A percentile compares a stretch with the other conserved stretches of the same genome.
Conservation (phyloP, 1,140 invertebrate species). For the Dendroctonus ponderosae region DNA sequence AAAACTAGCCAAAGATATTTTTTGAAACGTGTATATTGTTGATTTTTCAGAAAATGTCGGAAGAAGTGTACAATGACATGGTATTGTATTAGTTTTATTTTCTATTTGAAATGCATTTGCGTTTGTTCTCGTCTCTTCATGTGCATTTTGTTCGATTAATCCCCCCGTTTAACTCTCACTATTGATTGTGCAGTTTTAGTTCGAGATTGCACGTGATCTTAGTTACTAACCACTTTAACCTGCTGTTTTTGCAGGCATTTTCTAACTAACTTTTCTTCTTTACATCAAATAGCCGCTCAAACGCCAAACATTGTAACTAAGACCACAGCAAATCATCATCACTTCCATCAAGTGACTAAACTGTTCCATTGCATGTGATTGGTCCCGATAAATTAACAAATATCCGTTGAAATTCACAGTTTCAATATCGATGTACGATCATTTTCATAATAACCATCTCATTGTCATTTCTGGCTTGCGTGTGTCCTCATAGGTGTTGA, state of each 20-base stretch:
- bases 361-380: too few relatives aligned
- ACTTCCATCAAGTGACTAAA: too few relatives aligned
- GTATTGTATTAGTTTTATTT: constrained; percentile 63
- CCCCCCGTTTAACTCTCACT: not conserved
- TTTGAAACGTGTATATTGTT: constrained; percentile 30
- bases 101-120: constrained; percentile 30
- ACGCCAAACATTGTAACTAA: too few relatives aligned
- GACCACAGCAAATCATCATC: too few relatives aligned
- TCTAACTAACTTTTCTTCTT: too few relatives aligned
- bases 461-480: constrained; percentile 32
- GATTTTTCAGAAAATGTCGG: constrained; percentile 70
- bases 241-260: too few relatives aligned
- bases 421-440: not conserved
- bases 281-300: too few relatives aligned
- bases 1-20: constrained; percentile 21
- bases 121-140: constrained; percentile 23
- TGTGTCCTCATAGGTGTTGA: constrained; percentile 15
- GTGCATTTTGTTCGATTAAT: not conserved
- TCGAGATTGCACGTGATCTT: too few relatives aligned
- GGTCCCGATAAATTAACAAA: too few relatives aligned
- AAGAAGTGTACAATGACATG: constrained; percentile 78
- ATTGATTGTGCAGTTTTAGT: not conserved
- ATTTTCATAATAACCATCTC: constrained; percentile 23
- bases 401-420: too few relatives aligned
- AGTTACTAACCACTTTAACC: too few relatives aligned